These are phyloP conservation scores for Butorides virescens DNA, from an alignment of 2,113 vertebrate genomes.

Conservation along the genomic window DNA sequence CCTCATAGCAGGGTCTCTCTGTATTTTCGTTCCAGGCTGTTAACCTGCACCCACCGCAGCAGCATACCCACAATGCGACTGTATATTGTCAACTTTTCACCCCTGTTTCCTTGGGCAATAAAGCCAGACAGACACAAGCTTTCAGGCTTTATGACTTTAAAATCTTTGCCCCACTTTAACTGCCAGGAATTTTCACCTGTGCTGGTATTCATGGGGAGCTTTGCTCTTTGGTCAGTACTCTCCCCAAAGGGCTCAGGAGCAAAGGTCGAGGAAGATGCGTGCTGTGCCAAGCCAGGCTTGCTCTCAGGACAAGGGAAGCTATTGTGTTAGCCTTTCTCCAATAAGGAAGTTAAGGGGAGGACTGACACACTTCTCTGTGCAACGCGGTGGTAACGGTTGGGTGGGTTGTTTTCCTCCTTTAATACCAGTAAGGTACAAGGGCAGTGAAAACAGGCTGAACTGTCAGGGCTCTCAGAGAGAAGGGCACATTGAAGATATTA, in stretches of 20 bases:
- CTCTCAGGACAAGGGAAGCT: neutral
- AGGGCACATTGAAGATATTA: neutral
- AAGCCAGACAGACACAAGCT: neutral
- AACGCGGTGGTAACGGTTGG: neutral
- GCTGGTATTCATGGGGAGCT: neutral
- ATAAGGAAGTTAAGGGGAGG: neutral
- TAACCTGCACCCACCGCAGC: neutral
- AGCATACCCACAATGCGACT: rapidly evolving
- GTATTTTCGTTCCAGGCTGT: neutral
- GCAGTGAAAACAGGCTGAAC: neutral
- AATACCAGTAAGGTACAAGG: neutral
- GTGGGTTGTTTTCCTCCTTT: neutral
- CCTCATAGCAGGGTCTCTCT: neutral
- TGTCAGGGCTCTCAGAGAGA: neutral
- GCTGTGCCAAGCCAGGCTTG: neutral
- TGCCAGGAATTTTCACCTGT: neutral
- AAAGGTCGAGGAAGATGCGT: neutral
- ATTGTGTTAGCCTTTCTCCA: neutral
- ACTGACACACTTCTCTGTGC: neutral
- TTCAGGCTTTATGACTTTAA: neutral
- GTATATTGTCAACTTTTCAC: rapidly evolving
- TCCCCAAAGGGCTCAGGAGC: neutral
- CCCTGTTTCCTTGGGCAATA: rapidly evolving
- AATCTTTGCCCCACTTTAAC: neutral
- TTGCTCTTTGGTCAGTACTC: constrained; percentile 24